These are phyloP conservation scores for Papilio polytes DNA, from an alignment of 1,140 invertebrate species.

Conservation along the genomic window DNA sequence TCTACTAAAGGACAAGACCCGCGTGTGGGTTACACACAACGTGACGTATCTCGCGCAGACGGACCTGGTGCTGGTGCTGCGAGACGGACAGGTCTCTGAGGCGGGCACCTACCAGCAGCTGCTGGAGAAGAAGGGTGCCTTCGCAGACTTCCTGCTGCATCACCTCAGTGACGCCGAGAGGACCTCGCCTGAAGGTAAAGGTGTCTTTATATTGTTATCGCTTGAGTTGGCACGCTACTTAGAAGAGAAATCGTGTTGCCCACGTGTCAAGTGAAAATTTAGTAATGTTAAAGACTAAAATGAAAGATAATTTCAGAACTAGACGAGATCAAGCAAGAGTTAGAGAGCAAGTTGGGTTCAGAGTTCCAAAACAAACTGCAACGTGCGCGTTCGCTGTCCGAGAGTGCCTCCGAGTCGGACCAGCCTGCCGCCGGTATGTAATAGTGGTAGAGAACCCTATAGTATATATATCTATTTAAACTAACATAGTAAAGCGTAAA, in stretches of 20 bases:
- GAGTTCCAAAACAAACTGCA: conserved; percentile 88
- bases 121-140: conserved; percentile 91
- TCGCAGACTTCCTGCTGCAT: conserved; percentile 92
- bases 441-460: no score
- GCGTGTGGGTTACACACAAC: conserved; percentile 95
- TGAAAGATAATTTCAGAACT: conserved; percentile 84
- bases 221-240: no score
- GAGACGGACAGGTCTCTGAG: conserved; percentile 93
- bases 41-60: conserved; percentile 95
- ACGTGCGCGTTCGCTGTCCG: conserved; percentile 85
- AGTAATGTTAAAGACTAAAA: not conserved
- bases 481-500: no score
- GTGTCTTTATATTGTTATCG: not conserved
- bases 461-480: no score
- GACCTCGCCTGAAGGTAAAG: conserved; percentile 71
- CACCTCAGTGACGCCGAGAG: conserved; percentile 89
- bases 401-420: conserved; percentile 86
- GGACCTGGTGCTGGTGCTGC: conserved; percentile 94
- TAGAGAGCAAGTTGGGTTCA: conserved; percentile 87
- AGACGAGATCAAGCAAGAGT: conserved; percentile 89
- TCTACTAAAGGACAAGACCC: conserved; percentile 91
- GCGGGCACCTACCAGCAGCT: conserved; percentile 93
- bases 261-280: no score
- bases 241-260: no score
- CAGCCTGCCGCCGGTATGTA: conserved; percentile 66